phyloP scores from a whole-genome alignment of 2,888 invertebrate genomes.

The Xanthia togata region DNA sequence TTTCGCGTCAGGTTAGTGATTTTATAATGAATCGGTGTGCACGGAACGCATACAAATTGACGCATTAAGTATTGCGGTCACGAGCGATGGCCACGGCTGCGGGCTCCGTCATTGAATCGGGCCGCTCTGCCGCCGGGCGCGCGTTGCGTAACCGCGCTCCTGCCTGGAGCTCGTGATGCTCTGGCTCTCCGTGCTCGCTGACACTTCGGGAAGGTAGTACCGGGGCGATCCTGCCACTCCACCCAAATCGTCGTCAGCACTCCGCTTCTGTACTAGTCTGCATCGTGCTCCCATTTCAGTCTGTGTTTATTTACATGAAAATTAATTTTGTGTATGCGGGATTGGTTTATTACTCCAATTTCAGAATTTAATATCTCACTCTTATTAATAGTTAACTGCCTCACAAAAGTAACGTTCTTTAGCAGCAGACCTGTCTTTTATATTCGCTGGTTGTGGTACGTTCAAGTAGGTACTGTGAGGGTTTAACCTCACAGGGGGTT shows the following conservation, averaged over 20 bases:
- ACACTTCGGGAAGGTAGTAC: conserved; percentile 77
- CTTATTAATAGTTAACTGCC: no score
- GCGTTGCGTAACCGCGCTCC: conserved; percentile 38
- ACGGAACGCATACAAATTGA: conserved; percentile 58
- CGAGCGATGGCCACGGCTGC: conserved; percentile 62
- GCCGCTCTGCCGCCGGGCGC: conserved; percentile 1
- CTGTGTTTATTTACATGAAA: not conserved
- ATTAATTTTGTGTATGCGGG: not conserved
- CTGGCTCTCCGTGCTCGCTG: conserved; percentile 74
- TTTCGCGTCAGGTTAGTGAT: conserved; percentile 53
- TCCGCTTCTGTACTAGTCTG: not conserved
- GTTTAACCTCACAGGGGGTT: no score
- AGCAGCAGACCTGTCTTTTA: not conserved
- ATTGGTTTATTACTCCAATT: not conserved
- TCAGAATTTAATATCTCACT: not conserved
- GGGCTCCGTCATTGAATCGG: conserved; percentile 13
- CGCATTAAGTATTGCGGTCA: conserved; percentile 65
- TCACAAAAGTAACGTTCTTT: not conserved
- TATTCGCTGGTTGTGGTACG: not conserved
- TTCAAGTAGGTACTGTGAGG: no score
- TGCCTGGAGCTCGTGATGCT: conserved; percentile 74
- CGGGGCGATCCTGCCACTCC: not conserved
- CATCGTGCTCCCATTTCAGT: not conserved
- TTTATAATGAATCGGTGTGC: conserved; percentile 59
- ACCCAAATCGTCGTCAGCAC: not conserved